These are phyloP conservation scores for Oreochromis tanganicae DNA, from an alignment of 2,113 vertebrate species.

Conservation along the genomic window DNA sequence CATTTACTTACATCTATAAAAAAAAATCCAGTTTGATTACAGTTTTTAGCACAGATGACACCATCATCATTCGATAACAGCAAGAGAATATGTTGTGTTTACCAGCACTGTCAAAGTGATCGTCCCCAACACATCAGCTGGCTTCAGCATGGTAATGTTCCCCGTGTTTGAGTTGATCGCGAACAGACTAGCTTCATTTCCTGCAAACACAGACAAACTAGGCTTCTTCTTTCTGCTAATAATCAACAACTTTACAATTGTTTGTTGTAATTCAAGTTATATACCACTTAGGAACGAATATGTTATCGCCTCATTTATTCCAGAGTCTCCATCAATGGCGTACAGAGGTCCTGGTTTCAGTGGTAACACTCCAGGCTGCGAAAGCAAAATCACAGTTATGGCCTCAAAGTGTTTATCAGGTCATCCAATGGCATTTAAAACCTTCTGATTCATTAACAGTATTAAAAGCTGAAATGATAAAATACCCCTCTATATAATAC, in stretches of 20 bases:
- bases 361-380: constrained; percentile 60
- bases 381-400: background rate
- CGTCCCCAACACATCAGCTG: background rate
- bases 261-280: background rate
- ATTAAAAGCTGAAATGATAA: background rate
- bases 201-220: constrained; percentile 53
- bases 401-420: background rate
- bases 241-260: background rate
- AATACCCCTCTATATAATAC: background rate
- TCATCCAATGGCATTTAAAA: background rate
- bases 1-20: background rate
- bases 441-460: background rate
- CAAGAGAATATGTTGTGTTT: background rate
- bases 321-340: constrained; percentile 80
- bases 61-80: background rate
- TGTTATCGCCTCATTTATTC: constrained; percentile 59
- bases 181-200: constrained; percentile 57
- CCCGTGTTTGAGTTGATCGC: constrained; percentile 62
- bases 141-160: constrained; percentile 74
- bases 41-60: background rate
- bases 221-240: background rate
- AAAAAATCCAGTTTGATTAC: background rate
- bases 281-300: constrained; percentile 76
- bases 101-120: constrained; percentile 78
- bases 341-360: constrained; percentile 74